Conservation (phyloP, 1,140 invertebrate species). For the Cephus cinctus region DNA sequence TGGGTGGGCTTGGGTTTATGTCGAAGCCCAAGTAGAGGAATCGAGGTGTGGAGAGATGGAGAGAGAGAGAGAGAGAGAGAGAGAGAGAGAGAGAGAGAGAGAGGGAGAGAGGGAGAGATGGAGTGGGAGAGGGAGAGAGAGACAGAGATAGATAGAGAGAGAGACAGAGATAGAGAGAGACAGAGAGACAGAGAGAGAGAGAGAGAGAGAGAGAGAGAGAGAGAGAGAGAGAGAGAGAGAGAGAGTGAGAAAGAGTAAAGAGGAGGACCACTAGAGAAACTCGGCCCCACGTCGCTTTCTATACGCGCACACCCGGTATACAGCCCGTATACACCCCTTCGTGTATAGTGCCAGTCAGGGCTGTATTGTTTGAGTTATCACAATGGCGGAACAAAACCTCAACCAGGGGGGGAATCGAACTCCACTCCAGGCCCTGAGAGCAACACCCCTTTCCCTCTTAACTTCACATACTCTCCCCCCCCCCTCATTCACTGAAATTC, state of each 20-base stretch:
- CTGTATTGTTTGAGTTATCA: conserved; percentile 49
- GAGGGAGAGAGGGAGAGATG: neutral
- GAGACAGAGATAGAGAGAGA: neutral
- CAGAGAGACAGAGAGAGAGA: neutral
- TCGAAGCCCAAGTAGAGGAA: no score
- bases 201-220: neutral
- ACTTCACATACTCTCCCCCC: no score
- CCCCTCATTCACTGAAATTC: no score
- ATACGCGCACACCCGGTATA: neutral
- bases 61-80: no score
- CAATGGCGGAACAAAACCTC: conserved; percentile 47
- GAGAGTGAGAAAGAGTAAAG: conserved; percentile 10
- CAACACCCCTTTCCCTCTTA: conserved; percentile 14
- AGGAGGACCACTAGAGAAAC: conserved; percentile 9
- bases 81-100: neutral
- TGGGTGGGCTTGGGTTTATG: no score
- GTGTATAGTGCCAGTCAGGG: conserved; percentile 23
- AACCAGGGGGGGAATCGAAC: conserved; percentile 44
- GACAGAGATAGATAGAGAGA: neutral
- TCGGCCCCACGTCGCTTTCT: conserved; percentile 11
- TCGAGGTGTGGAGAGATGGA: no score
- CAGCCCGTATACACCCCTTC: conserved; percentile 14
- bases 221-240: conserved; percentile 9
- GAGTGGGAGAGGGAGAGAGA: neutral
- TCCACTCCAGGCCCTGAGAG: conserved; percentile 33